Evolutionary conservation across 2,113 vertebrate species (phyloP), one percentile per base, ranked within the genome.

Genomic region (Choloepus hoffmanni): DNA sequence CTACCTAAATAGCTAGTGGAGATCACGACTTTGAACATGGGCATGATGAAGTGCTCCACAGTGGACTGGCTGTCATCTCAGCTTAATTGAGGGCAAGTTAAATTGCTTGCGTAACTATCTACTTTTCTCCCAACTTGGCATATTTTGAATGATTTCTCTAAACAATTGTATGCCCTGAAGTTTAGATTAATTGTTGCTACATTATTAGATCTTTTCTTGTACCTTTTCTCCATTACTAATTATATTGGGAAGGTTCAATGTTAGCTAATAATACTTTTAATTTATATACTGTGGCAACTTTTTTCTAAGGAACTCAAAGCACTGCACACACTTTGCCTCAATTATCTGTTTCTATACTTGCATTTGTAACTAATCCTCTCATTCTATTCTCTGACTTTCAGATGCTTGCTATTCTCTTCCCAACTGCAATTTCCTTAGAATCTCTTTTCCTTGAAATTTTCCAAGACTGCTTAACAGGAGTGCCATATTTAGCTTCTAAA

Each of bases 401-500:
- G 93, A 96, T 96, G 79, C 72, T 94, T 96, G 83, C 95, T 96
- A 90, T 97, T 97, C 93, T 97, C 60, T 82, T 97, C 89, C 94
- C 74, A 97, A 94, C 76, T 95, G 60, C 92, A 97, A 96, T 98
- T 97, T 98, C 79, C 95, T 97, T 97, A 90, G 92, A 97, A 96
- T 97, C 86, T 68, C 73, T 92, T 97, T 97, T 91, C 96, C 96
- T 96, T 97, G 94, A 96, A 97, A 90, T 33, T 97, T 97, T 98
- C 96, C 96, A 97, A 95, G 96, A 90, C 83, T 77, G 89, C 96
- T 97, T 98, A 96, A 94, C 97, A 97, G 93, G 95, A 97, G 91
- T 96, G 86, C 97, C 93, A 93, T 95, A 97, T 98, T 97, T 98
- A 98, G 96, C 95, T 95, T 94, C 93, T 97, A 95, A 97, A 97